Evolutionary conservation across 1,140 invertebrate genomes (phyloP).

Genomic region (Plectrocnemia conspersa): DNA sequence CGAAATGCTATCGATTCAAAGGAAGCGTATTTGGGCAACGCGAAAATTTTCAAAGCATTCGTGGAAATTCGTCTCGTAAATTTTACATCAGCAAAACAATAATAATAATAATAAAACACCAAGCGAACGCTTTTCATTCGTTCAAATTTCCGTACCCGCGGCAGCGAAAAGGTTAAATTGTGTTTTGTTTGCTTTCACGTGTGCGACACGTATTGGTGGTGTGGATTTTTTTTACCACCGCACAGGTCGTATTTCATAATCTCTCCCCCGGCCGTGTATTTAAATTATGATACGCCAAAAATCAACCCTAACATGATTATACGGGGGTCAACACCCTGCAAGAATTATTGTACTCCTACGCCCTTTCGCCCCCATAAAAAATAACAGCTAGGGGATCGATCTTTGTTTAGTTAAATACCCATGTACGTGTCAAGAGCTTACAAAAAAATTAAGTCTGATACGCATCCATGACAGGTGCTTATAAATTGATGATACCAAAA

Average conservation of each 20-base stretch:
- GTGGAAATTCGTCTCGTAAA: too few relatives aligned
- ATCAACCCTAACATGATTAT: constrained; percentile 33
- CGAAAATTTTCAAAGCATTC: too few relatives aligned
- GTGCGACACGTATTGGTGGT: neutral
- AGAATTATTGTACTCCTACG: constrained; percentile 22
- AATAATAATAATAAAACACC: neutral
- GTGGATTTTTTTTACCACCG: too few relatives aligned
- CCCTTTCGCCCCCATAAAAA: neutral
- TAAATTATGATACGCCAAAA: constrained; percentile 33
- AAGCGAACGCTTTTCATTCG: neutral
- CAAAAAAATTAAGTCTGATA: neutral
- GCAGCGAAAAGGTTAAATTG: neutral
- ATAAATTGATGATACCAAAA: neutral
- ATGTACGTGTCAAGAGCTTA: neutral
- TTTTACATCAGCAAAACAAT: neutral
- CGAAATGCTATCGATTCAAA: too few relatives aligned
- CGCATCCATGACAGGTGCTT: neutral
- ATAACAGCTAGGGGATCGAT: neutral
- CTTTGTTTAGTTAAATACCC: neutral
- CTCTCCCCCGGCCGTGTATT: constrained; percentile 18
- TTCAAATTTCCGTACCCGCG: neutral
- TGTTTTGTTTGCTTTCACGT: neutral
- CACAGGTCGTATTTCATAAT: too few relatives aligned
- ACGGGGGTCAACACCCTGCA: constrained; percentile 26
- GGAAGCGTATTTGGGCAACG: too few relatives aligned